phyloP scores from a whole-genome alignment of 2,113 vertebrate species.

The Catharus bicknelli region DNA sequence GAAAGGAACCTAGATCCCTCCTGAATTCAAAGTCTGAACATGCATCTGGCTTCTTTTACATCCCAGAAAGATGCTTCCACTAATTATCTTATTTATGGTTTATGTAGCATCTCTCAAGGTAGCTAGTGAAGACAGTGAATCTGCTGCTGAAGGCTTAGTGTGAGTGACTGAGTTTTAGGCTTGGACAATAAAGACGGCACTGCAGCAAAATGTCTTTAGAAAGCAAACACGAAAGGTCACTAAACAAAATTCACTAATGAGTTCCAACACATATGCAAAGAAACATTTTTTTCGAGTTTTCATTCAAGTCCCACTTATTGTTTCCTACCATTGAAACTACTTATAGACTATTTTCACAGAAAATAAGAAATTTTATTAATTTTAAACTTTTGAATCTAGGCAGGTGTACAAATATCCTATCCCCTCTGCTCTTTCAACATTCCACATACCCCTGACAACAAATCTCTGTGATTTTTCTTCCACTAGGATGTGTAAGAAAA shows the following conservation, averaged over 20 bases:
- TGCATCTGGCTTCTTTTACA: not conserved
- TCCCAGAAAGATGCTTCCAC: not conserved
- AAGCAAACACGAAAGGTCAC: not conserved
- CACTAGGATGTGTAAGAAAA: not conserved
- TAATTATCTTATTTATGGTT: not conserved
- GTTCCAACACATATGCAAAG: not conserved
- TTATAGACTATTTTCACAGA: not conserved
- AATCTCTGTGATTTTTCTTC: constrained; percentile 11
- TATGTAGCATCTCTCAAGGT: not conserved
- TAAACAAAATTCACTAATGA: not conserved
- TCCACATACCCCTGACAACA: not conserved
- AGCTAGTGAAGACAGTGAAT: not conserved
- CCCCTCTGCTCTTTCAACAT: not conserved
- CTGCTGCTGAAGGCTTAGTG: not conserved
- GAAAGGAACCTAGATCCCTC: not conserved
- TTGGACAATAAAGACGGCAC: not conserved
- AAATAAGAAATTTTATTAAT: not conserved
- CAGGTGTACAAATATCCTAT: not conserved
- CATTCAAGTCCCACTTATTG: not conserved
- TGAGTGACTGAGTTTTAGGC: not conserved
- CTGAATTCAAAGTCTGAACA: not conserved
- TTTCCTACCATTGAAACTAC: not conserved
- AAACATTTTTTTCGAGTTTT: not conserved
- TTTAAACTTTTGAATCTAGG: not conserved
- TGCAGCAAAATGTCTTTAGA: not conserved